phyloP scores from a whole-genome alignment of 2,888 invertebrate genomes.

The Noctua fimbriata region DNA sequence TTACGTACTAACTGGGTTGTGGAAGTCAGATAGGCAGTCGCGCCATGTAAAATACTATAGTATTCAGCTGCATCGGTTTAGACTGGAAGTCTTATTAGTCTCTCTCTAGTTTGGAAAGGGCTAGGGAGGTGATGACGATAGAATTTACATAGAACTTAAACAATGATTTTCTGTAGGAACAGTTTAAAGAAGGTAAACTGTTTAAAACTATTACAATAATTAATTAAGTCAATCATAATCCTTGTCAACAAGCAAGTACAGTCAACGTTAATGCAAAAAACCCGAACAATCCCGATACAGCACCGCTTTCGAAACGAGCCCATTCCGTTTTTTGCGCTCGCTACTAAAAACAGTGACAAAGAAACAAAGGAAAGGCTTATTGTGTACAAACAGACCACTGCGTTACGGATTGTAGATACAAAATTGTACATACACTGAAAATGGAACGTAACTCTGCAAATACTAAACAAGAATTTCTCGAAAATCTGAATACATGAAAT shows the following conservation, averaged over 20 bases:
- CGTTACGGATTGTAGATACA: conserved; percentile 29
- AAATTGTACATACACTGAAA: conserved; percentile 36
- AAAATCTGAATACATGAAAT: conserved; percentile 17
- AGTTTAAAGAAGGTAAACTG: too few species aligned
- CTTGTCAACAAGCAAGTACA: background rate
- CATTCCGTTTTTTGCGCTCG: conserved; percentile 42
- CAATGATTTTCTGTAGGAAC: too few species aligned
- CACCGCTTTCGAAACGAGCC: conserved; percentile 52
- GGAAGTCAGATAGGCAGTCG: too few species aligned
- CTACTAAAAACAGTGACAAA: conserved; percentile 61
- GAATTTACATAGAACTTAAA: too few species aligned
- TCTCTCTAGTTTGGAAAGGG: too few species aligned
- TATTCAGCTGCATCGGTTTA: too few species aligned
- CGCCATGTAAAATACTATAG: too few species aligned
- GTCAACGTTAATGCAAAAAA: conserved; percentile 5
- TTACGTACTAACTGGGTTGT: too few species aligned
- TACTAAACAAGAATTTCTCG: background rate
- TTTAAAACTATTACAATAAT: background rate
- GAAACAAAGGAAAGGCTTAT: conserved; percentile 57
- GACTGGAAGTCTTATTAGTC: too few species aligned
- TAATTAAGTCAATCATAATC: background rate
- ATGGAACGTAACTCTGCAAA: conserved; percentile 5
- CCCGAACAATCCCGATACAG: conserved; percentile 37
- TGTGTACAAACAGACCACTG: conserved; percentile 42
- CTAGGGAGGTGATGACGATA: too few species aligned